Percentiles rank a stretch among this genome's conserved stretches.
phyloP scores from a whole-genome alignment of 2,113 vertebrate genomes.

The Hypocryptadius cinnamomeus region DNA sequence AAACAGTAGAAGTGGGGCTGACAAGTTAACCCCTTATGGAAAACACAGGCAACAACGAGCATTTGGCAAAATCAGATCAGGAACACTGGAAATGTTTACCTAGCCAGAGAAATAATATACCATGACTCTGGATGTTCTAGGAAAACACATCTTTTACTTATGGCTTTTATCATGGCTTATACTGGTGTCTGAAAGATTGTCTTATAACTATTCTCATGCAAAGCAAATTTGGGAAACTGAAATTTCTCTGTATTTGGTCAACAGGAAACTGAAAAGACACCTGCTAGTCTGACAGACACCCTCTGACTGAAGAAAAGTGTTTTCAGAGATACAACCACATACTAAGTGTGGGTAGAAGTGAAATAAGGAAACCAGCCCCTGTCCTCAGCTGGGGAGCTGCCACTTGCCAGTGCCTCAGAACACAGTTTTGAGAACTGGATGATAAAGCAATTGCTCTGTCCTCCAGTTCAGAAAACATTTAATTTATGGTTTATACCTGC shows the following conservation, averaged over 20 bases:
- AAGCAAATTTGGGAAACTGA: neutral
- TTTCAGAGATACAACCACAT: neutral
- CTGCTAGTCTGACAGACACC: neutral
- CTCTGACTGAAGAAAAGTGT: neutral
- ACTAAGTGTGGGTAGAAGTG: neutral
- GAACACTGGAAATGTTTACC: neutral
- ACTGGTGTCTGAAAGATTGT: neutral
- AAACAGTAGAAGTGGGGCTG: neutral
- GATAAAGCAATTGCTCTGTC: neutral
- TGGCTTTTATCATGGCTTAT: neutral
- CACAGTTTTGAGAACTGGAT: neutral
- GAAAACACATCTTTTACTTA: neutral
- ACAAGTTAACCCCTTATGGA: neutral
- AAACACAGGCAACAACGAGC: fast-evolving
- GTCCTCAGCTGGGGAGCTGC: neutral
- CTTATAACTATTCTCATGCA: neutral
- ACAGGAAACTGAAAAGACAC: neutral
- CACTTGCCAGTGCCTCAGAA: neutral
- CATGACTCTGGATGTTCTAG: neutral
- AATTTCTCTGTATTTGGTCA: neutral
- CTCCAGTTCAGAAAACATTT: neutral
- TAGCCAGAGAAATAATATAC: neutral
- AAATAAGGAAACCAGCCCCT: neutral
- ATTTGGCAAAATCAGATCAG: neutral
- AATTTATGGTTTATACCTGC: neutral